Percentiles rank a stretch among this genome's conserved stretches.
Evolutionary conservation across 2,797 vertebrate genomes (phyloP).

Genomic region (Anableps anableps): DNA sequence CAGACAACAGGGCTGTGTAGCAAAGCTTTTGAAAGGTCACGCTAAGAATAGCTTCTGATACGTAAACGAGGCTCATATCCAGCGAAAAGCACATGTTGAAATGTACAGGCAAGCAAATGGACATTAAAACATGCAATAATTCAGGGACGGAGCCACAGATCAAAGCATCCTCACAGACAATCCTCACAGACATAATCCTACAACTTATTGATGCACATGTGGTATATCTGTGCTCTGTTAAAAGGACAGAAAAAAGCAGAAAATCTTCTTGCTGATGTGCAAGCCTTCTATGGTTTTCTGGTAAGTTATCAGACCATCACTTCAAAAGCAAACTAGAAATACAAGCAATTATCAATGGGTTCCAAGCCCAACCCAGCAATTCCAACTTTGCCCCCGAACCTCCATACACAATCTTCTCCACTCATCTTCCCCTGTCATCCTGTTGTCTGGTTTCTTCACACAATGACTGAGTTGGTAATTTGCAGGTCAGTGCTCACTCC

Average conservation of each 20-base stretch:
- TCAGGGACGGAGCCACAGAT: constrained; percentile 32
- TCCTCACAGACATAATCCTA: constrained; percentile 9
- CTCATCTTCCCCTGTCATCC: no score
- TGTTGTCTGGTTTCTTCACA: no score
- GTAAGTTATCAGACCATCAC: constrained; percentile 5
- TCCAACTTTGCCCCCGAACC: no score
- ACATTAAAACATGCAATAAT: constrained; percentile 61
- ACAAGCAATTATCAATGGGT: no score
- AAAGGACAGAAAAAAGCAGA: constrained; percentile 47
- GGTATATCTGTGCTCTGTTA: constrained; percentile 22
- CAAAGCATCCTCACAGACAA: constrained; percentile 36
- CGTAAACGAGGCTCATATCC: constrained; percentile 32
- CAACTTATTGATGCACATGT: constrained; percentile 13
- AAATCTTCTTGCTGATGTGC: constrained; percentile 23
- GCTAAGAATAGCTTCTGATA: constrained; percentile 76
- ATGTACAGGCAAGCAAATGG: constrained; percentile 65
- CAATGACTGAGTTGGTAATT: no score
- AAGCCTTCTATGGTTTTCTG: constrained; percentile 26
- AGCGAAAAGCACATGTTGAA: constrained; percentile 31
- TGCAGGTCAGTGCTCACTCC: no score
- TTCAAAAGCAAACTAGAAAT: constrained; percentile 16
- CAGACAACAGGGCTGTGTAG: constrained; percentile 69
- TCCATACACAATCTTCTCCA: no score
- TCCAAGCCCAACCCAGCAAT: no score
- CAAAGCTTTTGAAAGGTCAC: constrained; percentile 77